Evolutionary conservation across 2,797 vertebrate genomes (phyloP).

Genomic region (Epinephelus coioides): DNA sequence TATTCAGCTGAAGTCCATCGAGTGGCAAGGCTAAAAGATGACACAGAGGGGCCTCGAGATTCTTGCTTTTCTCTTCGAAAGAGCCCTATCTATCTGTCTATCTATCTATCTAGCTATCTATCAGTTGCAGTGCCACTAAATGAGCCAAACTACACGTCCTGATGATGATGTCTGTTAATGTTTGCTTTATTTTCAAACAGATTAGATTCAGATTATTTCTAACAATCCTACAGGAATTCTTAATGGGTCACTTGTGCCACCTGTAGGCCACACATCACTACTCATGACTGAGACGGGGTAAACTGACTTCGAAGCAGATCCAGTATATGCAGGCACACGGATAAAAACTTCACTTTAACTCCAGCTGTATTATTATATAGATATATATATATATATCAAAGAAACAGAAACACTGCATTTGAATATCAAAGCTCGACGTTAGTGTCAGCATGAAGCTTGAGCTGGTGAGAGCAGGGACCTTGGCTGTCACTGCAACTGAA

Average conservation of each 20-base stretch:
- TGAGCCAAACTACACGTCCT: too few species aligned
- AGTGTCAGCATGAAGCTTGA: slow-evolving; percentile 16
- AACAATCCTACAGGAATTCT: background rate
- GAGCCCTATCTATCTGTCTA: background rate
- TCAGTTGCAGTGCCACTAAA: too few species aligned
- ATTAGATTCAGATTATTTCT: background rate
- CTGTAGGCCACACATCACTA: slow-evolving; percentile 41
- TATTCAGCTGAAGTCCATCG: slow-evolving; percentile 12
- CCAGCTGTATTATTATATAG: background rate
- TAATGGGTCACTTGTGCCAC: slow-evolving; percentile 43
- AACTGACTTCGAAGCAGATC: background rate
- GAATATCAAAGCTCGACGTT: slow-evolving; percentile 28
- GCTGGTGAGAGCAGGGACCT: slow-evolving; percentile 26
- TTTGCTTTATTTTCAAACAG: background rate
- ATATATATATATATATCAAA: background rate
- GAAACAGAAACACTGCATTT: background rate
- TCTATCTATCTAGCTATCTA: background rate
- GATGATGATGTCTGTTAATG: too few species aligned
- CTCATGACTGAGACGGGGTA: background rate
- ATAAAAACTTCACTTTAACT: background rate
- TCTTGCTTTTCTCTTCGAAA: background rate
- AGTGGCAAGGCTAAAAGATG: slow-evolving; percentile 24
- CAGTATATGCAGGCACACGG: background rate
- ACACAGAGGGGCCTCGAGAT: slow-evolving; percentile 1
- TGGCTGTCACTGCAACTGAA: slow-evolving; percentile 24